A percentile compares a stretch with the other conserved stretches of the same genome.
These are phyloP conservation scores for Scaeva pyrastri DNA, from an alignment of 2,888 invertebrate species.

Conservation along the genomic window DNA sequence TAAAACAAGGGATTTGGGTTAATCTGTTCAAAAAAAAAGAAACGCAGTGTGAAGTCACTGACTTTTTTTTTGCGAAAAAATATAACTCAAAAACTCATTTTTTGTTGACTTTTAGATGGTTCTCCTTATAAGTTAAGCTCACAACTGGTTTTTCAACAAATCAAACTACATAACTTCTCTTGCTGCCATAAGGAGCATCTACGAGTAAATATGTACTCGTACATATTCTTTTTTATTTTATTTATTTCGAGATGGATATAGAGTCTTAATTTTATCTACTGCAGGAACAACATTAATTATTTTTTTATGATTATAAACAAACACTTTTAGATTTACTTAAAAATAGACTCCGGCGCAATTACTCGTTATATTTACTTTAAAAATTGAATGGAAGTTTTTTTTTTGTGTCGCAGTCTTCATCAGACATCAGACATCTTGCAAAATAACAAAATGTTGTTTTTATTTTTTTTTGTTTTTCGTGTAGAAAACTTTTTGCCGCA, in stretches of 20 bases:
- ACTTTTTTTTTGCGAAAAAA: too few species aligned
- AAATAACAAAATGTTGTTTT: background rate
- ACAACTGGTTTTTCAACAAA: too few species aligned
- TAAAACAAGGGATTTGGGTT: too few species aligned
- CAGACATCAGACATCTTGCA: background rate
- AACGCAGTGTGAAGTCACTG: too few species aligned
- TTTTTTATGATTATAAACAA: background rate
- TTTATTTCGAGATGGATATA: too few species aligned
- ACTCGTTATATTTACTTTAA: background rate
- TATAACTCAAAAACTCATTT: too few species aligned
- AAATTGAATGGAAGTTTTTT: background rate
- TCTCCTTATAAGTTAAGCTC: too few species aligned
- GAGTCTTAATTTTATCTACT: background rate
- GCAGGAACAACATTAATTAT: background rate
- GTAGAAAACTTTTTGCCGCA: background rate
- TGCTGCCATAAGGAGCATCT: background rate
- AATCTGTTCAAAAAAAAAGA: too few species aligned
- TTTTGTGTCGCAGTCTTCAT: background rate
- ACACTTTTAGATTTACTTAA: background rate
- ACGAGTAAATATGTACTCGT: too few species aligned
- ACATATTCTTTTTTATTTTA: too few species aligned
- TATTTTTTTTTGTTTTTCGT: background rate
- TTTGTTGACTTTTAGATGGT: too few species aligned
- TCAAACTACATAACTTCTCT: too few species aligned
- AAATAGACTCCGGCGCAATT: conserved; percentile 15